Conservation (phyloP, 2,888 invertebrate species). For the Tipula helvola region DNA sequence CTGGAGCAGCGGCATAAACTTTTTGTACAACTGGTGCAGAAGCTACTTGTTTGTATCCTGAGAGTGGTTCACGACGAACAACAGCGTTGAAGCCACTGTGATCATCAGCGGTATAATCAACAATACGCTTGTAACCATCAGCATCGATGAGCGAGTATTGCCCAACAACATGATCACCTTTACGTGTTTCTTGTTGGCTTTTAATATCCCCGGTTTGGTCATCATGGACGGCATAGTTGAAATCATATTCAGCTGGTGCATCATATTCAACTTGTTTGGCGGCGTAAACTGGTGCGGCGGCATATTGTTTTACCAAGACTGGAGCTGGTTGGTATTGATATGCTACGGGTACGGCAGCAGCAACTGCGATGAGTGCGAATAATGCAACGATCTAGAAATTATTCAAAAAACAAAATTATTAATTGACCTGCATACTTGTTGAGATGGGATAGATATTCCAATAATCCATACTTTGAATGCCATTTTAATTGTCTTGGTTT, state of each 20-base stretch:
- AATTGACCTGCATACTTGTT: neutral
- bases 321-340: neutral
- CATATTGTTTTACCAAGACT: neutral
- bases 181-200: conserved; percentile 39
- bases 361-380: conserved; percentile 12
- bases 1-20: conserved; percentile 10
- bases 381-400: neutral
- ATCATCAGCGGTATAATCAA: conserved; percentile 41
- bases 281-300: neutral
- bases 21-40: neutral
- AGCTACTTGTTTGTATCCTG: neutral
- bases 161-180: conserved; percentile 40
- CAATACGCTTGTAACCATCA: conserved; percentile 39
- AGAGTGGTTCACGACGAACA: conserved; percentile 37
- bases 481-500: neutral
- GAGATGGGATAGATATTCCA: neutral
- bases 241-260: conserved; percentile 38
- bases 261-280: conserved; percentile 16
- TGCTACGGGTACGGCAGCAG: neutral
- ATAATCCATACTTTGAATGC: neutral
- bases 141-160: conserved; percentile 40
- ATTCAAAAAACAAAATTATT: neutral
- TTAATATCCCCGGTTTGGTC: conserved; percentile 41
- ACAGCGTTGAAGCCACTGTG: conserved; percentile 42
- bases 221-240: conserved; percentile 37